phyloP scores from a whole-genome alignment of 2,797 vertebrate species.

The Stomatorhinus walkeri region DNA sequence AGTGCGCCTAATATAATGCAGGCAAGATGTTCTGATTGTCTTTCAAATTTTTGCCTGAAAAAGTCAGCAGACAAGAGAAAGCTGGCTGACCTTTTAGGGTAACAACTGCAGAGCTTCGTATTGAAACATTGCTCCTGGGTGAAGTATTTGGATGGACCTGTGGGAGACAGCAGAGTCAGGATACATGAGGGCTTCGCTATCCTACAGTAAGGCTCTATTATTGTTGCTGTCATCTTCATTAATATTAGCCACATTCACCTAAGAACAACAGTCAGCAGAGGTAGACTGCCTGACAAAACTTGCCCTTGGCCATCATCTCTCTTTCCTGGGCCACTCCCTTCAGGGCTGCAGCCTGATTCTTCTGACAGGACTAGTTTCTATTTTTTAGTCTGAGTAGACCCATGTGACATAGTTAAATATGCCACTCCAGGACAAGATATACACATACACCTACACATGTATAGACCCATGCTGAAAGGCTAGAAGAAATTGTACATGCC shows the following conservation, averaged over 20 bases:
- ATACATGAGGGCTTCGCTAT: conserved; percentile 71
- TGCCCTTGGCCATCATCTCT: conserved; percentile 44
- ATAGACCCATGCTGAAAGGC: not conserved
- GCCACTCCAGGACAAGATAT: not conserved
- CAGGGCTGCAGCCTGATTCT: conserved; percentile 55
- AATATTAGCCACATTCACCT: conserved; percentile 5
- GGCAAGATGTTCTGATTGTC: conserved; percentile 31
- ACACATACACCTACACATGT: not conserved
- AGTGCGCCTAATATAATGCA: conserved; percentile 57
- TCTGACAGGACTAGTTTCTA: conserved; percentile 57
- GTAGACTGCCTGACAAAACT: not conserved
- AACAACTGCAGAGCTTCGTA: conserved; percentile 56
- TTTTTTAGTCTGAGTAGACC: conserved; percentile 47
- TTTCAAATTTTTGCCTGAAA: conserved; percentile 22
- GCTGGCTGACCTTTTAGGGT: conserved; percentile 44
- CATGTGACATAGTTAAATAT: not conserved
- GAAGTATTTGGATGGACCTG: conserved; percentile 51
- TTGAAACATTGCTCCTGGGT: conserved; percentile 59
- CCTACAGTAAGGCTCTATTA: conserved; percentile 43
- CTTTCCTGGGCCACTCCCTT: conserved; percentile 44
- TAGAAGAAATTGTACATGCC: not conserved
- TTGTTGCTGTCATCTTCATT: conserved; percentile 59
- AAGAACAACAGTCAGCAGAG: not conserved
- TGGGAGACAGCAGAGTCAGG: conserved; percentile 46
- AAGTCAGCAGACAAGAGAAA: conserved; percentile 44